Evolutionary conservation across 2,113 vertebrate species (phyloP), one percentile per base, ranked within the genome.

Genomic region (Zingel zingel): DNA sequence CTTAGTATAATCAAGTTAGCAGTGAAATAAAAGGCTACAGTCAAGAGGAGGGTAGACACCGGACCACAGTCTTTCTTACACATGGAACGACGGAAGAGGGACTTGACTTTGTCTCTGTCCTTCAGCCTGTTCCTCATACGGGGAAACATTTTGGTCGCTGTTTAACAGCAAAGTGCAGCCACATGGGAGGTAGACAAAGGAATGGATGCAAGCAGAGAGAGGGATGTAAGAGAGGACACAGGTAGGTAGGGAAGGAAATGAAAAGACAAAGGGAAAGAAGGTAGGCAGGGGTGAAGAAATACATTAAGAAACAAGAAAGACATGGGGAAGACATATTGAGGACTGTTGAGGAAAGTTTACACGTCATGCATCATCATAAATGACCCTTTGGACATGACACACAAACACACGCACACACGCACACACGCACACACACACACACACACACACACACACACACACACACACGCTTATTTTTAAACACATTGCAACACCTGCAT

Each of bases 81-180:
- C 88, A 90, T 83, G 77, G 94, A 93, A 81, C 90, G 93, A 51
- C 82, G 92, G 83, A 95, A 92, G 89, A 95, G 66, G 85, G 90
- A 93, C 89, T 91, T 93, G 93, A 91, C 89, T 93, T 88, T 93
- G 86, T 93, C 92, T 91, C 84, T 92, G 88, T 94, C 90, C 93
- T 92, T 94, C 84, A 91, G 92, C 58, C 84, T 90, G 89, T 82
- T 93, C 91, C 90, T 93, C 83, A 93, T 89, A 77, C 87, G 91
- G 75, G 92, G 91, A 88, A 95, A 95, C 82, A 89, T 88, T 94
- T 90, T 94, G 90, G 88, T 56, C 36, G 83, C 92, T 89, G 74
- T 86, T 85, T 86, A 71, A 81, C 63, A 81, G 75, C 59, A 65
- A 70, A 84, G 77, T 65, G 85, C 33, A 59, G 79, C 67, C 79